Evolutionary conservation across 2,113 vertebrate species (phyloP).

Genomic region (Psilopogon haemacephalus): DNA sequence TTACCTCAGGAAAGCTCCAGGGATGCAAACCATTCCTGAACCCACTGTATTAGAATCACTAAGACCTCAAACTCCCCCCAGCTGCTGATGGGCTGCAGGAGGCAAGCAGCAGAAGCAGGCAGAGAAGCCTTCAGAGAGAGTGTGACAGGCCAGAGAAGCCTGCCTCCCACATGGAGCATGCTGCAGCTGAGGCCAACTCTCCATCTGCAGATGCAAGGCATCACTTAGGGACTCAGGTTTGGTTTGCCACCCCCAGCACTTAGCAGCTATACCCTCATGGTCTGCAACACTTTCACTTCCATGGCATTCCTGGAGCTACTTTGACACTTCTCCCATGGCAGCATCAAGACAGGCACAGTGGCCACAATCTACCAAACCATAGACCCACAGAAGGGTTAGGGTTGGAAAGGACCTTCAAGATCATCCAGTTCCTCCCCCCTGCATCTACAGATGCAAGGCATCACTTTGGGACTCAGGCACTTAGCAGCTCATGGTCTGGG

Average conservation of each 20-base stretch:
- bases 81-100: background rate
- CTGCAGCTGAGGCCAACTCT: background rate
- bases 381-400: too few species aligned
- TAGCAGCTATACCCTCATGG: background rate
- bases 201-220: background rate
- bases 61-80: background rate
- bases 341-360: background rate
- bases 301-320: background rate
- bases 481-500: too few species aligned
- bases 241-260: background rate
- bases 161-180: rapidly evolving
- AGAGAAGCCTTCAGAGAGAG: background rate
- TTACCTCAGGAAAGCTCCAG: conserved; percentile 17
- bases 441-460: too few species aligned
- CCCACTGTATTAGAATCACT: background rate
- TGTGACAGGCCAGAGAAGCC: rapidly evolving
- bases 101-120: background rate
- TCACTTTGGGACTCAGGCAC: too few species aligned
- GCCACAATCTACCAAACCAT: background rate
- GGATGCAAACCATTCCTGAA: conserved; percentile 11
- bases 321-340: background rate
- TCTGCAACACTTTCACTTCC: background rate
- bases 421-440: too few species aligned
- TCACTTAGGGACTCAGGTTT: background rate
- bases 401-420: too few species aligned